A percentile compares a stretch with the other conserved stretches of the same genome.
phyloP scores from a whole-genome alignment of 2,113 vertebrate species.

The Saccopteryx leptura region DNA sequence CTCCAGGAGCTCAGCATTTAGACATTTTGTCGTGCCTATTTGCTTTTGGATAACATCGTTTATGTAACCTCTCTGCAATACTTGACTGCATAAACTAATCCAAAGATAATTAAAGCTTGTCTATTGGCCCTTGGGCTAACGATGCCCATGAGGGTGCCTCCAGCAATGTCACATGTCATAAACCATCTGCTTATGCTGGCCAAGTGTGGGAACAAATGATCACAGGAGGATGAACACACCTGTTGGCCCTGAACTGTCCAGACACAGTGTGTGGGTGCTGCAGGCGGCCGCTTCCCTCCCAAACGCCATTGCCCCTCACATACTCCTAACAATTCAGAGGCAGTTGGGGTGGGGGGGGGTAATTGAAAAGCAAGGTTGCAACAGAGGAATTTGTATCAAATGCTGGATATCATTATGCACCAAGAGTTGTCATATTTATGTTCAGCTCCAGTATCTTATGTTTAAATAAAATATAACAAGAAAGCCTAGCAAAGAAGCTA shows the following conservation, averaged over 20 bases:
- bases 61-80: background rate
- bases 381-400: background rate
- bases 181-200: background rate
- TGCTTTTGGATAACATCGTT: background rate
- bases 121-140: background rate
- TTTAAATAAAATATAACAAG: background rate
- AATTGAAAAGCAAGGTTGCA: background rate
- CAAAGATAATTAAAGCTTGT: background rate
- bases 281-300: rapidly evolving
- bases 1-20: background rate
- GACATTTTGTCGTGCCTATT: background rate
- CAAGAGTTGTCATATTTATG: background rate
- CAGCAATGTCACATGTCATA: background rate
- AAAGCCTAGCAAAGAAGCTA: background rate
- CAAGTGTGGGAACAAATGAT: no score
- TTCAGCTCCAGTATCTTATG: background rate
- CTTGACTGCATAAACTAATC: background rate
- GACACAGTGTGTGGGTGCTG: background rate
- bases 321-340: background rate
- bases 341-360: background rate
- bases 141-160: background rate
- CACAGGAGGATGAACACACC: background rate
- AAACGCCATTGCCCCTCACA: background rate
- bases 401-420: background rate
- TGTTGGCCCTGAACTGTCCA: background rate